Evolutionary conservation across 2,797 vertebrate species (phyloP).

Genomic region (Holocentrus rufus): DNA sequence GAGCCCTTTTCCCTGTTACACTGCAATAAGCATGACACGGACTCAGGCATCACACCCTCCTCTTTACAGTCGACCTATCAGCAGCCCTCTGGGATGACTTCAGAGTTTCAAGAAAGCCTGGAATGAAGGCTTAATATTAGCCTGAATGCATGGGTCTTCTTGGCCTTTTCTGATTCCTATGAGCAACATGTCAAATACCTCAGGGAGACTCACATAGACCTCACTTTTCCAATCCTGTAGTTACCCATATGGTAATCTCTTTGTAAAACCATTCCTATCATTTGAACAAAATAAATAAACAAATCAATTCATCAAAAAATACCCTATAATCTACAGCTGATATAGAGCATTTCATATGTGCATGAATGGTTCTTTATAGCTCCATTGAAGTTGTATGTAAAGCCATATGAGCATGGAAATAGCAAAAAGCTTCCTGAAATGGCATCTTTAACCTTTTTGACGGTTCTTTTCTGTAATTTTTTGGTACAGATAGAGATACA

Average conservation of each 20-base stretch:
- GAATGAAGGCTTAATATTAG: slow-evolving; percentile 26
- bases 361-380: background rate
- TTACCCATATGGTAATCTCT: no score
- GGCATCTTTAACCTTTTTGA: no score
- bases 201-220: background rate
- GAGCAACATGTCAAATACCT: slow-evolving; percentile 12
- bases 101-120: slow-evolving; percentile 30
- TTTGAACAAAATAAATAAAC: no score
- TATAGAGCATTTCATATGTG: background rate
- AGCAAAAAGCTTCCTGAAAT: no score
- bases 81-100: slow-evolving; percentile 51
- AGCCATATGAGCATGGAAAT: no score
- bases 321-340: no score
- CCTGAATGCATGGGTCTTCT: slow-evolving; percentile 20
- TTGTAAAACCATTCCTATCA: no score
- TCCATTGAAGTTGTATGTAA: slow-evolving; percentile 10
- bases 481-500: no score
- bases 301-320: no score
- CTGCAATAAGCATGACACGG: slow-evolving; percentile 37
- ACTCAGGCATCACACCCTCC: slow-evolving; percentile 16
- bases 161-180: slow-evolving; percentile 13
- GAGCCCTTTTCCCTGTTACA: slow-evolving; percentile 27
- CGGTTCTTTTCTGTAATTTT: no score
- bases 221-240: background rate
- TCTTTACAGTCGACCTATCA: slow-evolving; percentile 61